A percentile compares a stretch with the other conserved stretches of the same genome.
Evolutionary conservation across 2,113 vertebrate genomes (phyloP).

Genomic region (Microcebus tavaratra): DNA sequence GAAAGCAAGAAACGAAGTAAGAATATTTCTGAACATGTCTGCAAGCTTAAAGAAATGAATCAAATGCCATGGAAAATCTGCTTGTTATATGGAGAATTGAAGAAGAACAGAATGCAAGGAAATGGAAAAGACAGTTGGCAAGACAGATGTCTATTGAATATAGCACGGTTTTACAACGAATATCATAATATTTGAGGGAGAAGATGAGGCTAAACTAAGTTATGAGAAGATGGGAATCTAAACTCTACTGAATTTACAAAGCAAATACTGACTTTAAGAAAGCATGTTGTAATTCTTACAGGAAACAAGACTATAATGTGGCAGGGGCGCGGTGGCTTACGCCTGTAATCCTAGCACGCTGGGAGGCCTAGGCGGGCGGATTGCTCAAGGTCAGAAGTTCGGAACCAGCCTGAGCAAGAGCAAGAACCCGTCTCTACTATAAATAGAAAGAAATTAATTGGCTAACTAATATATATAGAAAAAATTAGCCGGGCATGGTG

Average conservation of each 20-base stretch:
- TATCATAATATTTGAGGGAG: not conserved
- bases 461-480: too few relatives aligned
- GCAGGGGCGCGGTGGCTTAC: too few relatives aligned
- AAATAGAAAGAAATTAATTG: too few relatives aligned
- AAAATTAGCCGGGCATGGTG: too few relatives aligned
- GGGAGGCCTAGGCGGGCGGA: too few relatives aligned
- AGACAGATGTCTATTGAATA: not conserved
- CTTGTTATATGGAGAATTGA: not conserved
- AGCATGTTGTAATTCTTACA: not conserved
- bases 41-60: not conserved
- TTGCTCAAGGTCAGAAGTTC: too few relatives aligned
- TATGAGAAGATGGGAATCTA: not conserved
- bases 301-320: not conserved
- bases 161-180: conserved; percentile 16
- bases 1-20: not conserved
- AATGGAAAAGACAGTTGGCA: not conserved
- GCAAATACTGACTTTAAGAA: not conserved
- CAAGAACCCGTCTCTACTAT: too few relatives aligned
- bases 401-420: too few relatives aligned
- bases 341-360: too few relatives aligned
- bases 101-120: not conserved
- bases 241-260: not conserved
- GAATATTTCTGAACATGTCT: conserved; percentile 35
- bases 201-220: not conserved
- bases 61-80: not conserved